Evolutionary conservation across 1,140 invertebrate genomes (phyloP).

Genomic region (Drosophila busckii): DNA sequence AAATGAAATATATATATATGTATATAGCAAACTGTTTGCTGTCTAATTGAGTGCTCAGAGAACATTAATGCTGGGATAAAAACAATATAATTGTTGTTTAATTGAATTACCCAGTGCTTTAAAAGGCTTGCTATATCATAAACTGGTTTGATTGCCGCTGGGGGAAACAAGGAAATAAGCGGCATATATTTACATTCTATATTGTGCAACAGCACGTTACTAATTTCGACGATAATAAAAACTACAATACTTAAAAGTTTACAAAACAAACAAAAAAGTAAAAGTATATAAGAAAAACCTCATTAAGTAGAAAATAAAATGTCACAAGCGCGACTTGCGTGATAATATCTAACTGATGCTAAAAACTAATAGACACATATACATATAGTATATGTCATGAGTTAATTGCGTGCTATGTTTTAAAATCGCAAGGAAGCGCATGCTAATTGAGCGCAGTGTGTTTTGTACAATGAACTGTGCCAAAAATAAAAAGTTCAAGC

Average conservation of each 20-base stretch:
- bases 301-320: slow-evolving; percentile 9
- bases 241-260: too few relatives aligned
- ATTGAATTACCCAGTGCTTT: slow-evolving; percentile 50
- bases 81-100: slow-evolving; percentile 43
- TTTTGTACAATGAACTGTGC: slow-evolving; percentile 9
- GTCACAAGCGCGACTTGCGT: slow-evolving; percentile 38
- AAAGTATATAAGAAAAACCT: slow-evolving; percentile 18
- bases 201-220: too few relatives aligned
- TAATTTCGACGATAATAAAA: too few relatives aligned
- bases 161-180: too few relatives aligned
- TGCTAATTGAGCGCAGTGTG: slow-evolving; percentile 20
- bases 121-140: too few relatives aligned
- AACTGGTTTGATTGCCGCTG: too few relatives aligned
- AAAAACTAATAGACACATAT: slow-evolving; percentile 1
- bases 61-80: slow-evolving; percentile 36
- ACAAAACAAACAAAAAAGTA: too few relatives aligned
- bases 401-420: slow-evolving; percentile 47
- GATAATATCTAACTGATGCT: slow-evolving; percentile 41
- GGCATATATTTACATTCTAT: too few relatives aligned
- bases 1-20: background rate
- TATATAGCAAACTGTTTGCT: background rate
- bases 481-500: slow-evolving; percentile 5
- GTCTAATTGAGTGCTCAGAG: slow-evolving; percentile 18
- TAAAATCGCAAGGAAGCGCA: slow-evolving; percentile 52
- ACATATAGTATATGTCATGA: slow-evolving; percentile 33